phyloP scores from a whole-genome alignment of 2,888 invertebrate genomes.

The Flabesymbios commensalis region DNA sequence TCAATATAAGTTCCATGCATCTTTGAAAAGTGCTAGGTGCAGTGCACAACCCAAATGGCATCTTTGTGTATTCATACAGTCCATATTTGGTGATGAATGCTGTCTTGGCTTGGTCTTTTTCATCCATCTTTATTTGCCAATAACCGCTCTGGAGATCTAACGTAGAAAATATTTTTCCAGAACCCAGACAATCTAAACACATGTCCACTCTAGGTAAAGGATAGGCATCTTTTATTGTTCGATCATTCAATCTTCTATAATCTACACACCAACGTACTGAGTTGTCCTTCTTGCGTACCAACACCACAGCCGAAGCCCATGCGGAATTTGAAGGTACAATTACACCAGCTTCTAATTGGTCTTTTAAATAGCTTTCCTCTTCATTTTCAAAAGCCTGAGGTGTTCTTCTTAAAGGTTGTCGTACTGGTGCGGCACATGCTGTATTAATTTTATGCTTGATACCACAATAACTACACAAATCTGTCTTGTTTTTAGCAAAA shows the following conservation, averaged over 20 bases:
- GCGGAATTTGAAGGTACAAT: constrained; percentile 9
- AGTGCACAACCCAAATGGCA: constrained; percentile 11
- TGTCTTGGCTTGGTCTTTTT: constrained; percentile 11
- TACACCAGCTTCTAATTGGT: constrained; percentile 5
- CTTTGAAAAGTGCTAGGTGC: constrained; percentile 15
- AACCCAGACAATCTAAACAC: constrained; percentile 28
- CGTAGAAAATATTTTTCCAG: constrained; percentile 28
- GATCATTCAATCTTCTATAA: constrained; percentile 25
- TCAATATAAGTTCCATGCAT: constrained; percentile 7
- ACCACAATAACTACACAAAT: too few relatives aligned
- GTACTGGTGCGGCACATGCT: background rate
- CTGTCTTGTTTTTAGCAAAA: too few relatives aligned
- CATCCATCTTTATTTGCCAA: constrained; percentile 35
- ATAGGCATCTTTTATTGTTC: constrained; percentile 29
- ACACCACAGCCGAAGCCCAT: constrained; percentile 16
- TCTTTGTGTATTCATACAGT: constrained; percentile 4
- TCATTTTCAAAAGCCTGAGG: background rate
- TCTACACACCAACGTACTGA: constrained; percentile 29
- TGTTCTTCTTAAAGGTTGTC: background rate
- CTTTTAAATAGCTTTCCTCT: background rate
- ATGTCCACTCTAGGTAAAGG: constrained; percentile 26
- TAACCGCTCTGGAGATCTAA: constrained; percentile 36
- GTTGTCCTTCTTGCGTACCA: constrained; percentile 26
- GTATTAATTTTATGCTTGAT: background rate
- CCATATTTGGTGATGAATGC: constrained; percentile 16